Conservation (phyloP, 1,140 invertebrate genomes). For the Macrotrachela quadricornifera region DNA sequence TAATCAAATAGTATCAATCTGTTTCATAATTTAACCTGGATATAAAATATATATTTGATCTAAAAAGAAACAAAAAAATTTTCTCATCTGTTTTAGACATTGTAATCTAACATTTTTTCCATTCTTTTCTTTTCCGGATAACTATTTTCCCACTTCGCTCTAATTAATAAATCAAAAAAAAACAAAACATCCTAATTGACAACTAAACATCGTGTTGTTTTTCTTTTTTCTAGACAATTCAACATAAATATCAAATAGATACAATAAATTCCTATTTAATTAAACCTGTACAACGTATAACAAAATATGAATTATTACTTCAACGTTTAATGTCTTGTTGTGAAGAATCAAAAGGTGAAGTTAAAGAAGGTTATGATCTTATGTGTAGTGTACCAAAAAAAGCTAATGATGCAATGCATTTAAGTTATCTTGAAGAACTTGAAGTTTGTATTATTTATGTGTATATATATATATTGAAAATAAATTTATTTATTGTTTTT, state of each 20-base stretch:
- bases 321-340: slow-evolving; percentile 87
- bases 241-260: slow-evolving; percentile 54
- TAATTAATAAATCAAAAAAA: slow-evolving; percentile 10
- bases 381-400: slow-evolving; percentile 97
- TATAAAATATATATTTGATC: too few species aligned
- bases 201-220: background rate
- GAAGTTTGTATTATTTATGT: too few species aligned
- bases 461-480: background rate
- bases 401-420: slow-evolving; percentile 95
- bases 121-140: background rate
- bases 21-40: too few species aligned
- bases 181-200: background rate
- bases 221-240: slow-evolving; percentile 19
- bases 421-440: slow-evolving; percentile 61
- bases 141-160: background rate
- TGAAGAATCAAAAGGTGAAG: slow-evolving; percentile 41
- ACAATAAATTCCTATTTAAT: slow-evolving; percentile 88
- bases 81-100: too few species aligned
- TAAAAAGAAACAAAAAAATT: too few species aligned
- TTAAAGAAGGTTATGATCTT: slow-evolving; percentile 72
- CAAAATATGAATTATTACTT: slow-evolving; percentile 87
- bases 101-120: too few species aligned
- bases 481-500: background rate
- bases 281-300: slow-evolving; percentile 94
- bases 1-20: too few species aligned